Percentiles rank a stretch among this genome's conserved stretches.
phyloP scores from a whole-genome alignment of 2,113 vertebrate species.

The Peromyscus polionotus region DNA sequence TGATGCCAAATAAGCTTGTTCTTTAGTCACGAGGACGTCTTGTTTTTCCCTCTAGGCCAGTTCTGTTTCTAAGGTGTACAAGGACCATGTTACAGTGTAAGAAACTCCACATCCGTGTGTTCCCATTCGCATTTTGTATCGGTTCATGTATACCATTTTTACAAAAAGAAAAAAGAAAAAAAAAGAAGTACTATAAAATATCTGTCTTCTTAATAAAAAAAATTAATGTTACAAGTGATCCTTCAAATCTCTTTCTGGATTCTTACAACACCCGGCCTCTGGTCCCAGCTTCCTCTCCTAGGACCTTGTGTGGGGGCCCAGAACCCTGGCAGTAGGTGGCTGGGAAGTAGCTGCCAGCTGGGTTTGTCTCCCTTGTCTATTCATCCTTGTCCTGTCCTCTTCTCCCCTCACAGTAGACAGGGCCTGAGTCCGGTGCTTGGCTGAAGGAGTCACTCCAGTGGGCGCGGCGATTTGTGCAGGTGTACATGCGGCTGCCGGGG shows the following conservation, averaged over 20 bases:
- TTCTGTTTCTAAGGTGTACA: conserved; percentile 91
- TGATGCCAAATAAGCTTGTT: conserved; percentile 91
- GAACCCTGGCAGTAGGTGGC: neutral
- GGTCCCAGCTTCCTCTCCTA: conserved; percentile 32
- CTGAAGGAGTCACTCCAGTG: neutral
- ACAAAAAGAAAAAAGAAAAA: conserved; percentile 85
- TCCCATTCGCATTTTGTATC: conserved; percentile 92
- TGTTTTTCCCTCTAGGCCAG: conserved; percentile 88
- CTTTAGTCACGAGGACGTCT: conserved; percentile 87
- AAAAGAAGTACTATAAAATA: conserved; percentile 93
- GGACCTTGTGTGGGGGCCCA: neutral
- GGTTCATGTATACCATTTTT: conserved; percentile 93
- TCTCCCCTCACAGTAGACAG: conserved; percentile 56
- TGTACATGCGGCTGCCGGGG: neutral
- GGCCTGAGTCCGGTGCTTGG: conserved; percentile 39
- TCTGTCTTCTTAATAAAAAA: conserved; percentile 94
- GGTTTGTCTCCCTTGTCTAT: neutral
- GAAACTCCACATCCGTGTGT: conserved; percentile 89
- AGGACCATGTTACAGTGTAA: conserved; percentile 90
- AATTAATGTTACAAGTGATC: conserved; percentile 90
- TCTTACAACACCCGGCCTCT: conserved; percentile 35
- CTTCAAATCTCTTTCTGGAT: conserved; percentile 73
- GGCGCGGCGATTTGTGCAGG: conserved; percentile 61
- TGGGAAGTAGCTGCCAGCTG: neutral
- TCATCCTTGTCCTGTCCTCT: conserved; percentile 51